These are phyloP conservation scores for Scrobipalpa costella DNA, from an alignment of 2,888 invertebrate genomes.

Conservation along the genomic window DNA sequence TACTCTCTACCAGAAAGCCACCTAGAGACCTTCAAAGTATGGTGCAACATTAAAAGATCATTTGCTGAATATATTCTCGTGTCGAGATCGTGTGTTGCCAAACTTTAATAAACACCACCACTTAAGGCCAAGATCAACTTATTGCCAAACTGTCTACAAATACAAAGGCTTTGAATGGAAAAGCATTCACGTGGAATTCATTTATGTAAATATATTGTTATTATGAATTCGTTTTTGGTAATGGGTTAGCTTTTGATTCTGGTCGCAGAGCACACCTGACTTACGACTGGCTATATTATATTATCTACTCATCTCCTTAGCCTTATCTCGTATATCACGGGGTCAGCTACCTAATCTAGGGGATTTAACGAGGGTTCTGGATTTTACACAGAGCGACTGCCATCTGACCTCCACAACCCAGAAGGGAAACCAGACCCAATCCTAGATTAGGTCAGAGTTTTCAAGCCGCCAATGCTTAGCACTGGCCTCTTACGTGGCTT, in stretches of 20 bases:
- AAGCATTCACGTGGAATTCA: neutral
- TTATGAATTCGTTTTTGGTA: neutral
- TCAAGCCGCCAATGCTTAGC: no score
- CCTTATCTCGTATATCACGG: no score
- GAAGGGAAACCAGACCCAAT: no score
- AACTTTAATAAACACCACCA: constrained; percentile 3
- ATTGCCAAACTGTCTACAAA: neutral
- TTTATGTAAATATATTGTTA: neutral
- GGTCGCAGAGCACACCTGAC: no score
- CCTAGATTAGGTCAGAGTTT: no score
- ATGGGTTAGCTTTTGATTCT: neutral
- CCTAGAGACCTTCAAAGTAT: constrained; percentile 1
- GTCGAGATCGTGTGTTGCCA: constrained; percentile 11
- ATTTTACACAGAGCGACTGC: no score
- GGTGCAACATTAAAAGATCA: constrained; percentile 9
- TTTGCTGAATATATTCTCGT: constrained; percentile 11
- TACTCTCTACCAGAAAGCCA: neutral
- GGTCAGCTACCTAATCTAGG: no score
- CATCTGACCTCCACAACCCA: no score
- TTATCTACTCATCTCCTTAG: no score
- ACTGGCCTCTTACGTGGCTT: no score
- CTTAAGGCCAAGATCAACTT: constrained; percentile 3
- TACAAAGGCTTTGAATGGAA: neutral
- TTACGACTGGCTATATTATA: no score
- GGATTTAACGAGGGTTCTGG: no score